Base-by-base conservation (phyloP, 2,888 invertebrate species). In the Zygothrica quintamaculata region DNA sequence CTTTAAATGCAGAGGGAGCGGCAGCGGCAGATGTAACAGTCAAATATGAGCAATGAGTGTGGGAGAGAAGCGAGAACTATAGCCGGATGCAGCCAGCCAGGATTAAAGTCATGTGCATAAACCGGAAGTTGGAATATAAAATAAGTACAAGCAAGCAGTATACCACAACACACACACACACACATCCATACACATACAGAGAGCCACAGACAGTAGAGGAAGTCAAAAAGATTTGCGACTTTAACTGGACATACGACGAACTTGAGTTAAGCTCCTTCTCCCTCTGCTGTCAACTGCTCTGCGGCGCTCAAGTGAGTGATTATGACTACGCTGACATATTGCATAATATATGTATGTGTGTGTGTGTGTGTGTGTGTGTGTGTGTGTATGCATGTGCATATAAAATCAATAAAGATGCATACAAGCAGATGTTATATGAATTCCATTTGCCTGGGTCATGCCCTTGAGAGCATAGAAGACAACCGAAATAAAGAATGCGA, bases 81-180 rank as follows among this genome's bases (percentile, higher is more conserved):
- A 68, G 56, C 62, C 82, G 86, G 84, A 78, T 82, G 65, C 78
- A 65, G 65, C 34, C 78, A 65, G 65, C 34, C 69, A 22, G 68
- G 86, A 74, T 80, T 80, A 86, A 86, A 80, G 80, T 79, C 86
- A 84, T 80, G 87, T 84, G 86, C 80, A 86, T 86, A 86, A 80
- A 66, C 80, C 71, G 86, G 87, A 81, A 86, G 87, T 72, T 60
- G 77, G 74, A 76, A 80, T 84, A 86, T 77, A 74, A 84, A 80
- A 86, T 86, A 86, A 81, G 65, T 65, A 59, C 65, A 57, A 66
- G 44, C 18, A 50, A 5, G 18, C 18, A 22, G 18, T 2, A 22
- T 5, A 22, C 18, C n/a, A n/a, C n/a, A n/a, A n/a, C n/a, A n/a
- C n/a, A n/a, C n/a, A n/a, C n/a, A n/a, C n/a, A n/a, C n/a, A n/a